Evolutionary conservation across 2,113 vertebrate species (phyloP), one percentile per base, ranked within the genome.

Genomic region (Laticauda colubrina): DNA sequence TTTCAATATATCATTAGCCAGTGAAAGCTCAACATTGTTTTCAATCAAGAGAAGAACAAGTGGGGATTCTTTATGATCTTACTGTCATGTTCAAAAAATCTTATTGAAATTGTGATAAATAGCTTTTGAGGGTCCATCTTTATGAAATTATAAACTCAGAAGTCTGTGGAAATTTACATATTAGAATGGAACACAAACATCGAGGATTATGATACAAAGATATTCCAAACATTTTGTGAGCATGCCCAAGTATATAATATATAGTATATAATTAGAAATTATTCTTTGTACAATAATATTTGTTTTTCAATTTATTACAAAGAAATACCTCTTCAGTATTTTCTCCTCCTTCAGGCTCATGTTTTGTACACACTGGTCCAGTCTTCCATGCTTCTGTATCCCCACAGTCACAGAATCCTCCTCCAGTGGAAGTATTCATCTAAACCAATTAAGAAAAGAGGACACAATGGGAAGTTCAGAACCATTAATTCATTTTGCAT

Each of bases 381-480:
- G 98, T 98, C 96, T 99, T 99, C 99, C 99, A 99, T 39, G 99
- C 99, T 94, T 99, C 99, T 81, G 98, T 95, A 93, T 99, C 99
- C 12, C 99, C 99, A 96, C 99, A 99, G 95, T 99, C 99, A 97
- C 99, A 99, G 97, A 99, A 99, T 23, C 99, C 99, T 11, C 99
- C 99, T 92, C 99, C 99, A 93, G 98, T 98, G 92, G 99, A 99
- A 11, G 98, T 98, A 55, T 99, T 99, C 99, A 99, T 99, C 99
- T 99, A 89, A 93, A 90, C 95, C 95, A 93, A 89, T 43, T 89
- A 3, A 34, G 2, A 29, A 92, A 75, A 69, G 7, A 89, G 93
- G 57, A 91, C 95, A 43, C 53, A 93, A 92, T 43, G 91, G 75
- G 75, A 21, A 21, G 34, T 39, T 55, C 18, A 96, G 93, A 96